Evolutionary conservation across 2,888 invertebrate genomes (phyloP).

Genomic region (Rhagonycha fulva): DNA sequence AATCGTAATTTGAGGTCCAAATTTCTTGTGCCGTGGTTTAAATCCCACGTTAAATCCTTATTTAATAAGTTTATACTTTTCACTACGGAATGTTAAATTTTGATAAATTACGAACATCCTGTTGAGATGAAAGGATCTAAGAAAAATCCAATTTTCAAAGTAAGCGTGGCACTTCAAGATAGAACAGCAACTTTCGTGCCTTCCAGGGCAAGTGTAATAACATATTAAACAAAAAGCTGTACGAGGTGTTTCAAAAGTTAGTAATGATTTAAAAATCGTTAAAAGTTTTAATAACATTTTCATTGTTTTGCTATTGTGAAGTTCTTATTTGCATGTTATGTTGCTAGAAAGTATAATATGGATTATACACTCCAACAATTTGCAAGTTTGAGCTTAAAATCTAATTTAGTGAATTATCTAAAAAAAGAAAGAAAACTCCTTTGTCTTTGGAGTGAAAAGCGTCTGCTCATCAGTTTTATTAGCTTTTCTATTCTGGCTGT

Average conservation of each 20-base stretch:
- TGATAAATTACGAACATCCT: too few relatives aligned
- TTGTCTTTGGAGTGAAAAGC: neutral
- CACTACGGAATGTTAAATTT: too few relatives aligned
- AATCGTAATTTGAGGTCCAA: too few relatives aligned
- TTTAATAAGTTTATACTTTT: too few relatives aligned
- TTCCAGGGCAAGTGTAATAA: too few relatives aligned
- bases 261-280: neutral
- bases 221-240: neutral
- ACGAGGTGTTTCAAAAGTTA: neutral
- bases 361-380: neutral
- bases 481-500: constrained; percentile 18
- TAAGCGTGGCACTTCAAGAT: too few relatives aligned
- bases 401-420: neutral
- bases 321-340: neutral
- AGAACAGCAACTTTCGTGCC: too few relatives aligned
- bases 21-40: too few relatives aligned
- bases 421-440: neutral
- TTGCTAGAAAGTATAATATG: neutral
- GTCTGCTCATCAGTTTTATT: constrained; percentile 17
- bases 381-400: neutral
- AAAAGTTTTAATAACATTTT: neutral
- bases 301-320: neutral
- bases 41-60: too few relatives aligned
- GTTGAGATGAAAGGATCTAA: too few relatives aligned
- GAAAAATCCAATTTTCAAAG: too few relatives aligned